These are phyloP conservation scores for Oceanodroma tethys DNA, from an alignment of 2,113 vertebrate genomes.

Conservation along the genomic window DNA sequence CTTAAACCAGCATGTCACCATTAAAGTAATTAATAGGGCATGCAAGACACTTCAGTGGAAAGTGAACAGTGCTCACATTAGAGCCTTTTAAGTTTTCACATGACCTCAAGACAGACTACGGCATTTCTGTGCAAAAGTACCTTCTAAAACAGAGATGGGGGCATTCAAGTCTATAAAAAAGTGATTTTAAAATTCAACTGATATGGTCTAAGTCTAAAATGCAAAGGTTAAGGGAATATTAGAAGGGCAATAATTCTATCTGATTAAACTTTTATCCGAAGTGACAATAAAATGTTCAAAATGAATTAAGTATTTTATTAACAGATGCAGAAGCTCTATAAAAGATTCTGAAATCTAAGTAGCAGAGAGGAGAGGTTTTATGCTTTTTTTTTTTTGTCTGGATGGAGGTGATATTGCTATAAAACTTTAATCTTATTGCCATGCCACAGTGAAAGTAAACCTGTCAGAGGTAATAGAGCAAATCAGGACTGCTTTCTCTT, in stretches of 20 bases:
- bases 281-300: slow-evolving; percentile 61
- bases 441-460: slow-evolving; percentile 45
- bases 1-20: slow-evolving; percentile 66
- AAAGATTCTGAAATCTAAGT: slow-evolving; percentile 54
- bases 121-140: background rate
- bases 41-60: slow-evolving; percentile 3
- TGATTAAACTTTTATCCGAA: slow-evolving; percentile 72
- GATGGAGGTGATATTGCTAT: slow-evolving; percentile 35
- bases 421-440: slow-evolving; percentile 64
- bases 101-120: background rate
- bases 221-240: slow-evolving; percentile 73
- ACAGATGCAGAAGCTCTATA: slow-evolving; percentile 33
- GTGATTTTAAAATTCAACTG: slow-evolving; percentile 67
- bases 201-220: slow-evolving; percentile 45
- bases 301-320: slow-evolving; percentile 65
- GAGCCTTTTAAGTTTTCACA: slow-evolving; percentile 12
- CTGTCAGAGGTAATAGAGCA: slow-evolving; percentile 56
- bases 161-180: slow-evolving; percentile 61
- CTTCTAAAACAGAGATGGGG: slow-evolving; percentile 16
- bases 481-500: slow-evolving; percentile 22
- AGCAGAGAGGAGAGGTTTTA: background rate
- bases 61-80: background rate
- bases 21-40: slow-evolving; percentile 72
- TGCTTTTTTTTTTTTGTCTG: background rate
- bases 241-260: slow-evolving; percentile 67